Percentiles rank a stretch among this genome's conserved stretches.
Conservation (phyloP, 2,113 vertebrate genomes). For the Cyanocitta stelleri region DNA sequence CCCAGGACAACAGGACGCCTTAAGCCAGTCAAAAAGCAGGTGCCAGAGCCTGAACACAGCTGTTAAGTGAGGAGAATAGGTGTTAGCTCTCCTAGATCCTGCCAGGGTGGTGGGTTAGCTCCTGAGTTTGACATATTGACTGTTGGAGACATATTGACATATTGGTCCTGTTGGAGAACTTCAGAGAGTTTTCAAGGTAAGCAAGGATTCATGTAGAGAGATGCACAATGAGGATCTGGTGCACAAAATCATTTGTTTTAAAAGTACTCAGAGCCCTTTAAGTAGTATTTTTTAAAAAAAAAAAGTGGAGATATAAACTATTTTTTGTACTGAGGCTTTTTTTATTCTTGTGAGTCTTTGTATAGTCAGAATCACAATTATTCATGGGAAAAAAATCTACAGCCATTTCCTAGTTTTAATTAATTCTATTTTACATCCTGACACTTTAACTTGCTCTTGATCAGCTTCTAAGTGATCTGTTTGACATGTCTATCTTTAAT, state of each 20-base stretch:
- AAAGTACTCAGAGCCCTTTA: background rate
- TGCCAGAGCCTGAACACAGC: background rate
- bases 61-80: background rate
- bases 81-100: background rate
- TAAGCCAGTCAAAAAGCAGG: background rate
- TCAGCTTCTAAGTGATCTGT: constrained; percentile 48
- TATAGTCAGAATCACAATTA: background rate
- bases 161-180: background rate
- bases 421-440: constrained; percentile 43
- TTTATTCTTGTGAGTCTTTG: background rate
- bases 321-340: background rate
- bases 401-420: constrained; percentile 36
- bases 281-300: background rate
- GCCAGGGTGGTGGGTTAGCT: background rate
- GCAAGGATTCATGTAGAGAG: background rate
- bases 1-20: background rate
- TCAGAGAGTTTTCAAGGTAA: background rate
- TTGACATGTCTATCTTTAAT: constrained; percentile 55
- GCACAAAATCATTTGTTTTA: background rate
- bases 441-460: constrained; percentile 48
- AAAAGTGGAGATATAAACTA: background rate
- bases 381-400: background rate
- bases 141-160: too few relatives aligned
- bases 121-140: background rate
- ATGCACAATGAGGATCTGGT: background rate